Evolutionary conservation across 2,113 vertebrate species (phyloP).

Genomic region (Hippocampus mohnikei): DNA sequence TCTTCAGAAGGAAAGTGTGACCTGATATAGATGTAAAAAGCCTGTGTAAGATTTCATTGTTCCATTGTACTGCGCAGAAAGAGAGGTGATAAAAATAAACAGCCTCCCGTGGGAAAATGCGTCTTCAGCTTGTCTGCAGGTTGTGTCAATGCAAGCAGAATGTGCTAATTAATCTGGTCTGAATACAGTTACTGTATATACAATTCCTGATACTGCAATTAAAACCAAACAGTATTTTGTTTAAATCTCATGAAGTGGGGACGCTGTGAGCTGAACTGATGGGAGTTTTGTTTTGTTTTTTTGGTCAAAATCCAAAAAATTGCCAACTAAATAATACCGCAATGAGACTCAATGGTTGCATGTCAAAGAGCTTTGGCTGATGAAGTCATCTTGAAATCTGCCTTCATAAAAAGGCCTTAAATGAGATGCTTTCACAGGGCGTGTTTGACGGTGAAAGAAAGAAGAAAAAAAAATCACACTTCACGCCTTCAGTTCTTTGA

Average conservation of each 20-base stretch:
- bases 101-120: neutral
- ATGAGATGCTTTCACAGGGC: constrained; percentile 12
- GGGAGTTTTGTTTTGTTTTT: neutral
- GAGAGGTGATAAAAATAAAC: constrained; percentile 12
- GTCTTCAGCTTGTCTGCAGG: constrained; percentile 1
- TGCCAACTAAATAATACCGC: neutral
- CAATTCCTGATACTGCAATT: constrained; percentile 10
- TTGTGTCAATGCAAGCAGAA: constrained; percentile 1
- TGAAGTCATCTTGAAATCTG: constrained; percentile 9
- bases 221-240: constrained; percentile 15
- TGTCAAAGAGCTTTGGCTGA: neutral
- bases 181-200: constrained; percentile 18
- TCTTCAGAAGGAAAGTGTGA: constrained; percentile 81
- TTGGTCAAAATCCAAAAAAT: neutral
- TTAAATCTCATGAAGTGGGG: constrained; percentile 3
- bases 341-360: neutral
- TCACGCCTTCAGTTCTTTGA: constrained; percentile 8
- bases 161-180: constrained; percentile 7
- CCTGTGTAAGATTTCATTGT: constrained; percentile 3
- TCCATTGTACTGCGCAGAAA: constrained; percentile 1
- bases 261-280: neutral
- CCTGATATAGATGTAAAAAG: constrained; percentile 64
- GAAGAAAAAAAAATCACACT: constrained; percentile 7
- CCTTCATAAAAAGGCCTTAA: constrained; percentile 6
- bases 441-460: neutral